Base-by-base conservation (phyloP, 2,113 vertebrate genomes). In the Dryoscopus gambensis region DNA sequence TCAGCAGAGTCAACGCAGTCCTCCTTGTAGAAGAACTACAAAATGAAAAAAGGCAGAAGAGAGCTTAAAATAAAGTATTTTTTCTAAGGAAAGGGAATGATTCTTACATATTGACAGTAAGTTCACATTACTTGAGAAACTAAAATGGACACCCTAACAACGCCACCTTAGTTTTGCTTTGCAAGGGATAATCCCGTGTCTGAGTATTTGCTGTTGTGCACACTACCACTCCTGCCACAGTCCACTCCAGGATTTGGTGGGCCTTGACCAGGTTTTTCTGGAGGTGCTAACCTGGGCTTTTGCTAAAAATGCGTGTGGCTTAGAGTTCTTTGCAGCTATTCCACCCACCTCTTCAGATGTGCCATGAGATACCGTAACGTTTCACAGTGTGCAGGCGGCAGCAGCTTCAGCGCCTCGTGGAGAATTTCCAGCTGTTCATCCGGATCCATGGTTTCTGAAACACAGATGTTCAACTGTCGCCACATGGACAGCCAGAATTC, bases 301-400 rank as follows among this genome's bases (percentile, higher is more conserved):
- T 52, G 49, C 35, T 71, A 68, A 74, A 93, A 76, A 37, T 10
- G 28, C 81, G 47, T 37, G 78, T 31, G 44, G 27, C 69, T 84
- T 21, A 22, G 77, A 70, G 30, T 21, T 83, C 31, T 44, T 37
- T 39, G 28, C 63, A 63, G 74, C 87, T 37, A 47, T 22, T 28
- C 42, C 31, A 87, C 97, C 82, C 95, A 99, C 99, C 99, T 99
- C 97, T 99, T 99, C n/a, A 99, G 98, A 97, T 99, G 99, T 24
- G 98, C 99, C 99, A 99, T 99, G 97, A 99, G 99, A 98, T 99
- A 99, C 84, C 99, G 98, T 88, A 99, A 97, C 1, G 99, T 99
- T 98, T 99, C 99, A 97, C 98, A 99, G 98, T 99, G 99, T 75
- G 99, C 99, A 17, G 99, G 99, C 0, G 99, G 99, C 95, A 99